These are phyloP conservation scores for Encarsia formosa DNA, from an alignment of 2,888 invertebrate species.

Conservation along the genomic window DNA sequence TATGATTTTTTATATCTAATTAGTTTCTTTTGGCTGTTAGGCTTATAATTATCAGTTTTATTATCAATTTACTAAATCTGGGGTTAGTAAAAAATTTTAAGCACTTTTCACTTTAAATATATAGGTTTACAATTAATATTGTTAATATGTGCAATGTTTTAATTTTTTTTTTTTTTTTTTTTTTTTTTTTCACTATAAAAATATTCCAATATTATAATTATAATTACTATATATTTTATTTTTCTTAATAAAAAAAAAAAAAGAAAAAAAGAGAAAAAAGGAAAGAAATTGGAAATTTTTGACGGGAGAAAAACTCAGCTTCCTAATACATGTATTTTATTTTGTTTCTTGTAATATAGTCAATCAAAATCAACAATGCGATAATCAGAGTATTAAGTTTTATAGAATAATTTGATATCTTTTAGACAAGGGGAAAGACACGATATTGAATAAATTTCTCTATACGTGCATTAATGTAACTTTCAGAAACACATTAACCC, in stretches of 20 bases:
- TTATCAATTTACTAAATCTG: no score
- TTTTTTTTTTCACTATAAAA: no score
- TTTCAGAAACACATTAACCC: neutral
- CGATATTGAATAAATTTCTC: no score
- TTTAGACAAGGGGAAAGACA: constrained; percentile 9
- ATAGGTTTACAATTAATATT: constrained; percentile 1
- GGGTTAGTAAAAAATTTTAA: no score
- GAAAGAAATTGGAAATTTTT: constrained; percentile 26
- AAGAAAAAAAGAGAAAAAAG: no score
- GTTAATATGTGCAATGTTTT: constrained; percentile 26
- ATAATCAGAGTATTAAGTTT: constrained; percentile 25
- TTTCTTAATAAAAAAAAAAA: constrained; percentile 20
- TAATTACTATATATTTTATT: constrained; percentile 18
- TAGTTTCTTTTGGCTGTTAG: no score
- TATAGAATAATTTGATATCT: constrained; percentile 17
- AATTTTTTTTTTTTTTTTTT: no score
- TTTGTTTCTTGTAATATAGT: constrained; percentile 21
- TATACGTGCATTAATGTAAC: no score
- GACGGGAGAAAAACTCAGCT: constrained; percentile 25
- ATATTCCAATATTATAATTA: constrained; percentile 13
- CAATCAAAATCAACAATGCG: constrained; percentile 22
- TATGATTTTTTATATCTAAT: no score
- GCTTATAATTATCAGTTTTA: no score
- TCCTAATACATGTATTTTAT: constrained; percentile 6
- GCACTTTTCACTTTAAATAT: no score